Conservation (phyloP, 2,888 invertebrate genomes). For the Chrysolina americana region DNA sequence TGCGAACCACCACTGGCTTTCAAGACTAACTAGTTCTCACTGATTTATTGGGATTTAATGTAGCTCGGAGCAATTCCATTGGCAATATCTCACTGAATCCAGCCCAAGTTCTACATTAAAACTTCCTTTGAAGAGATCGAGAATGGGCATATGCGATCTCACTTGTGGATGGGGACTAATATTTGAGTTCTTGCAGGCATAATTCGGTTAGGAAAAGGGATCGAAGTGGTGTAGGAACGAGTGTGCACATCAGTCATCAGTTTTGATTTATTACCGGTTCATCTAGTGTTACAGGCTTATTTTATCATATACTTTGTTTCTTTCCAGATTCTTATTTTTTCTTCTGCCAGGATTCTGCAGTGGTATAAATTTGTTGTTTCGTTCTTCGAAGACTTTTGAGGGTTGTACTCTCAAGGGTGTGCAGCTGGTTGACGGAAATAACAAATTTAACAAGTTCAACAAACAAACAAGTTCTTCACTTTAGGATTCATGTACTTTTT, state of each 20-base stretch:
- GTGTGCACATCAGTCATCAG: neutral
- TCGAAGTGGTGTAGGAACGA: neutral
- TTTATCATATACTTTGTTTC: neutral
- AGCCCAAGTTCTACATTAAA: constrained; percentile 18
- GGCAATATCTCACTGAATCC: constrained; percentile 32
- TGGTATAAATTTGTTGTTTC: too few species aligned
- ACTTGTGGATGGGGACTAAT: neutral
- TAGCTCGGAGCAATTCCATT: constrained; percentile 28
- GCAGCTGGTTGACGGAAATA: too few species aligned
- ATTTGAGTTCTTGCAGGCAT: constrained; percentile 3
- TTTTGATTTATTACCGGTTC: neutral
- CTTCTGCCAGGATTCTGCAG: too few species aligned
- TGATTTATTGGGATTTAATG: constrained; percentile 40
- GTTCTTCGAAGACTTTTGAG: too few species aligned
- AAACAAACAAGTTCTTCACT: too few species aligned
- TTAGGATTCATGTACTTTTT: too few species aligned
- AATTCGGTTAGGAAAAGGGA: constrained; percentile 2
- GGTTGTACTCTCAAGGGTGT: too few species aligned
- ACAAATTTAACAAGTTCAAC: too few species aligned
- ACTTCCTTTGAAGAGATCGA: constrained; percentile 7
- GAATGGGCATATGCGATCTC: constrained; percentile 1
- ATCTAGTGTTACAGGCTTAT: neutral
- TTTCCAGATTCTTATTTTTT: too few species aligned
- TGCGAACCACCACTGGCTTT: constrained; percentile 12
- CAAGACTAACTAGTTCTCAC: constrained; percentile 25